Percentiles rank a stretch among this genome's conserved stretches.
Conservation (phyloP, 2,113 vertebrate species). For the Psammodynastes pulverulentus region DNA sequence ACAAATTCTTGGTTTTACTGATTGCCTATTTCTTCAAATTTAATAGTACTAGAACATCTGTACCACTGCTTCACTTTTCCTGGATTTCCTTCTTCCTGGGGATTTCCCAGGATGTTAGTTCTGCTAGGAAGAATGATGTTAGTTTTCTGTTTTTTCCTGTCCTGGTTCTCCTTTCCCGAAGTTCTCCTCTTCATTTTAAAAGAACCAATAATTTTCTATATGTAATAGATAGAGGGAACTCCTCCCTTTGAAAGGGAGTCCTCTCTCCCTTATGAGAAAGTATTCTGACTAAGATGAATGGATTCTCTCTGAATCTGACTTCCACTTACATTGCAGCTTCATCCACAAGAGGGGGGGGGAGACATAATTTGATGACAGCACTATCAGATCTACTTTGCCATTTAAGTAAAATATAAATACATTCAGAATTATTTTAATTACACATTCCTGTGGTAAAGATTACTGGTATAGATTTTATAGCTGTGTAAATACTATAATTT, state of each 20-base stretch:
- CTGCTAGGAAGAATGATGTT: neutral
- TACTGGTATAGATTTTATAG: neutral
- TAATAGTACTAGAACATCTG: neutral
- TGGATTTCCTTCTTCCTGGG: neutral
- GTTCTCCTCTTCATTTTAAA: neutral
- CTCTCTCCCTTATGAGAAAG: neutral
- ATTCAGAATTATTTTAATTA: neutral
- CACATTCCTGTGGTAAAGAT: neutral
- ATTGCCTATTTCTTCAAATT: neutral
- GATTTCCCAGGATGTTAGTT: neutral
- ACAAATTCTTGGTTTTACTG: neutral
- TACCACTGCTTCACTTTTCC: neutral
- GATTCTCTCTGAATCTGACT: neutral
- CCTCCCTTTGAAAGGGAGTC: neutral
- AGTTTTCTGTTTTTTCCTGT: neutral
- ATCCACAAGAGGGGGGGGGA: neutral
- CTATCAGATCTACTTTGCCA: neutral
- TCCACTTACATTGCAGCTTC: neutral
- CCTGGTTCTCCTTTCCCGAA: neutral
- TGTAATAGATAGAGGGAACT: neutral
- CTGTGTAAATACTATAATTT: neutral
- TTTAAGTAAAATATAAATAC: neutral
- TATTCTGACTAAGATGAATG: neutral
- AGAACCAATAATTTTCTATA: neutral
- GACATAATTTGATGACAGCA: neutral